Base-by-base conservation (phyloP, 2,797 vertebrate genomes). In the Poliocrania exsul region DNA sequence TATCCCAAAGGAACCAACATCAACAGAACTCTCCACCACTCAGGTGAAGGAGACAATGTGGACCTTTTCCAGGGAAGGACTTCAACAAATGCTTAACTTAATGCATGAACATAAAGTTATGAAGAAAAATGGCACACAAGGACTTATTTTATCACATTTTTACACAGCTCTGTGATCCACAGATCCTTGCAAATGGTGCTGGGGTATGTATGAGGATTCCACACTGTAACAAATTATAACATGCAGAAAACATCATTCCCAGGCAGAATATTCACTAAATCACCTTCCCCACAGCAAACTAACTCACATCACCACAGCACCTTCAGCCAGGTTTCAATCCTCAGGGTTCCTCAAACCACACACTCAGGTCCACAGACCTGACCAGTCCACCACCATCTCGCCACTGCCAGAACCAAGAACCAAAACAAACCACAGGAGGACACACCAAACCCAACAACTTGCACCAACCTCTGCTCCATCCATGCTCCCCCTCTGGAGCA, bases 181-280 rank as follows among this genome's bases (percentile, higher is more conserved):
- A 24, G 31, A 44, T 46, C 21, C 31, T 54, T 71, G 62, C 14
- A 84, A 57, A 79, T 1, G 20, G 26, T 16, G 18, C 35, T 6
- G 28, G 83, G 50, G 58, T 10, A 51, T 0, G 1, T 14, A 37
- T 5, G 0, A 24, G 1, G 2, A 53, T 5, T 25, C 20, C 23
- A 60, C 14, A 42, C 25, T 20, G 3, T 7, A 73, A 71, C 20
- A 57, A 44, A 15, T 71, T 11, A 17, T 13, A 42, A 83, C 44
- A 80, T 3, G 13, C 11, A 35, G n/a, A 74, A 74, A 53, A 35
- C n/a, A 9, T 5, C 12, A 64, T 24, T 92, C 12, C 40, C 12
- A 85, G 31, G 47, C 35, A 86, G 60, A 74, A 50, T 12, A 69
- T 18, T 72, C 70, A 40, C 33, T 31, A 31, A 31, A 83, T 75